Base-by-base conservation (phyloP, 2,888 invertebrate species). In the Nomada goodeniana region DNA sequence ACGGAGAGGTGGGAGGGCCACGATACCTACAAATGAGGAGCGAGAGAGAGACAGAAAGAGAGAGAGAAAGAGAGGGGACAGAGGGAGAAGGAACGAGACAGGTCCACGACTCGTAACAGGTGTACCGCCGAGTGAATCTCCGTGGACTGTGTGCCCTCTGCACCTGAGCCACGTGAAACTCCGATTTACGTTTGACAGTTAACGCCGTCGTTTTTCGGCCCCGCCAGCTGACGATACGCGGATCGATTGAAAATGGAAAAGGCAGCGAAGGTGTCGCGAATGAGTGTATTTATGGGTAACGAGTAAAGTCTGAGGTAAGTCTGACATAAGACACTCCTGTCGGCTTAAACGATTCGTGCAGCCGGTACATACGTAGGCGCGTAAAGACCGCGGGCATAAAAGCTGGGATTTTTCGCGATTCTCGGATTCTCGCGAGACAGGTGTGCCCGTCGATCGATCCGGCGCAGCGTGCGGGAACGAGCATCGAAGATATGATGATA, bases 21-120 rank as follows among this genome's bases (percentile, higher is more conserved):
- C 68, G 80, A 79, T 82, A 77, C 82, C 82, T 87, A 89, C 87
- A 89, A 89, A 89, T 85, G 85, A 89, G 89, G 77, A 73, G 80
- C 84, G 59, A 81, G 75, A 80, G 69, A 79, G 79, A 80, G 80
- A 73, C 63, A 60, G 13, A 70, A 68, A 67, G 65, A 77, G 71
- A 68, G 69, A 75, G 72, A 61, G 59, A 74, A 57, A 77, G 73
- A 75, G 83, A 65, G 79, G 71, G 75, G 72, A 61, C 59, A 74
- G 59, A 77, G 73, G 73, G 83, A 65, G 77, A 78, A 79, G 72
- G 77, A 76, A 67, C 26, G 60, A 53, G 63, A 68, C 74, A 74
- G 80, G 77, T 70, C 76, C 75, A 81, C 53, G 57, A 61, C 68
- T 80, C 69, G 83, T 85, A 89, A 90, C 86, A 90, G 88, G 87